Conservation (phyloP, 2,113 vertebrate genomes). For the Aix galericulata region DNA sequence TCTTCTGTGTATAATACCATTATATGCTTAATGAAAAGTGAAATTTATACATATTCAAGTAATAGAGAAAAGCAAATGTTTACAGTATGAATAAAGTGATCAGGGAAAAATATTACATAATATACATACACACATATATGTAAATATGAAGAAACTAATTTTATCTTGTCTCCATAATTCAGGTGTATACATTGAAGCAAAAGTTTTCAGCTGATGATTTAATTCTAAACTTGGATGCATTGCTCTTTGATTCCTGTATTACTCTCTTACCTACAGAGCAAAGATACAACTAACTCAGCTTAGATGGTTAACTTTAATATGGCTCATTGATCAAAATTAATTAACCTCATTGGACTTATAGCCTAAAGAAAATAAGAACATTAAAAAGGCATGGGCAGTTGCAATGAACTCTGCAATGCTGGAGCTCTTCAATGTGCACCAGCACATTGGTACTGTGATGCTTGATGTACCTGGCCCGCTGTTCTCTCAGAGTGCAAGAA, state of each 20-base stretch:
- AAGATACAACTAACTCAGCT: background rate
- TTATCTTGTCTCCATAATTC: background rate
- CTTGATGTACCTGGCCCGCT: background rate
- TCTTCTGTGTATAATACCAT: background rate
- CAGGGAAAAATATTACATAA: background rate
- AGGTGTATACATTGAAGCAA: background rate
- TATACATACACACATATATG: background rate
- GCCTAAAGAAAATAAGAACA: background rate
- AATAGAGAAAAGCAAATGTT: background rate
- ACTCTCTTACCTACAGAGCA: background rate
- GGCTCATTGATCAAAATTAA: background rate
- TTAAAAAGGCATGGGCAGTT: background rate
- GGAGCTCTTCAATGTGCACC: background rate
- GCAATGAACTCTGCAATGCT: background rate
- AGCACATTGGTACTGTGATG: background rate
- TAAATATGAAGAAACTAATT: background rate
- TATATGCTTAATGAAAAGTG: background rate
- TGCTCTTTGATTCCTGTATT: background rate
- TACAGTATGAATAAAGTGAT: background rate
- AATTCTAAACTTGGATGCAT: background rate
- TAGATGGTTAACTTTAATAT: background rate
- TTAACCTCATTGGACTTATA: background rate
- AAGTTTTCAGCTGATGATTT: background rate
- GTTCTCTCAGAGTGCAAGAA: background rate
- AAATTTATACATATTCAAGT: background rate